Base-by-base conservation (phyloP, 2,113 vertebrate genomes). In the Lagopus muta region DNA sequence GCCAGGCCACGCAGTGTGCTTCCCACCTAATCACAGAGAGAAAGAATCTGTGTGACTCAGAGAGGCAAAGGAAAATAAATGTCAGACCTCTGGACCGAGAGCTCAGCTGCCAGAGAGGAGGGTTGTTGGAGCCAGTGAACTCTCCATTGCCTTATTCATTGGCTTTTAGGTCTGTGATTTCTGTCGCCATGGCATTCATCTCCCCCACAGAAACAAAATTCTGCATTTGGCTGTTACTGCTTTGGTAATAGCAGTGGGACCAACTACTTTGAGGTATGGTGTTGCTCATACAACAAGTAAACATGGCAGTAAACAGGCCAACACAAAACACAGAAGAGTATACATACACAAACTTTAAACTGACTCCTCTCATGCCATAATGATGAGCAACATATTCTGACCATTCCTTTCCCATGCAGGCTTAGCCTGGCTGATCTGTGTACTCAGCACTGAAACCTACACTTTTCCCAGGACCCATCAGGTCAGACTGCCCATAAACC, bases 401-500 rank as follows among this genome's bases (percentile, higher is more conserved):
- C 86, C 4, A 3, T 85, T 76, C 64, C 64, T 92, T 94, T 93
- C 94, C 94, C 93, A 95, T 86, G 60, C 70, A 94, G 90, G 83
- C 89, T 88, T 95, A 92, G 88, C 75, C 75, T 47, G 58, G 84
- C 61, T 96, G 81, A 79, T 95, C 64, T 94, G 93, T 95, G 87
- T 85, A 80, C 84, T 94, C 85, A 95, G 81, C 81, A 86, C 72
- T 82, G 92, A 90, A 95, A 94, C 73, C 88, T 95, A 94, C 88
- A 94, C 95, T 94, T 91, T 96, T 94, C 88, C 95, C 91, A 95
- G 93, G 94, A 91, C 95, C 54, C 73, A 83, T 78, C 82, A 86
- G 79, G 90, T 93, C 95, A 94, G 82, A 71, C 80, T 83, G 86
- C 61, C 86, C 73, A 36, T 75, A 95, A 76, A 76, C 82, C 92